Percentiles rank a stretch among this genome's conserved stretches.
phyloP scores from a whole-genome alignment of 2,797 vertebrate genomes.

The Amphiprion clarkii region DNA sequence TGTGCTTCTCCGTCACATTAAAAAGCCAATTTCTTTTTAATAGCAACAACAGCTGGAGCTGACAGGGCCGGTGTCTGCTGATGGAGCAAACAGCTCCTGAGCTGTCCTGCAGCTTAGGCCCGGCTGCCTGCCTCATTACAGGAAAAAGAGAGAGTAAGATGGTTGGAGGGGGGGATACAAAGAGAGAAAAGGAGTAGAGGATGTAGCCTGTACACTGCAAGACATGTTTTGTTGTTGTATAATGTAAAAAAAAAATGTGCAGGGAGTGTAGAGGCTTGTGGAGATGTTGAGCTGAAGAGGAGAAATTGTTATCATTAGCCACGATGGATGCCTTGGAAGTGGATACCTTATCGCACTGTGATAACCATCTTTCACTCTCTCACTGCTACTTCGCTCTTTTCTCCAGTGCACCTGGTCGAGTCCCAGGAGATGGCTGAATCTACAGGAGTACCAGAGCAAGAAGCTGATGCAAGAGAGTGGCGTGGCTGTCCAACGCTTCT shows the following conservation, averaged over 20 bases:
- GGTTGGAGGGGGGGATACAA: neutral
- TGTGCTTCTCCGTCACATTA: slow-evolving; percentile 70
- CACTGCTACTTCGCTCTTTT: neutral
- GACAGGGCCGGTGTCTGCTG: slow-evolving; percentile 75
- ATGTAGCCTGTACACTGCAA: slow-evolving; percentile 23
- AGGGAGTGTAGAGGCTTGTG: neutral
- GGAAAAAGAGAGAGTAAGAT: slow-evolving; percentile 18
- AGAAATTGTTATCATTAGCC: slow-evolving; percentile 33
- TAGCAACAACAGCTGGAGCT: slow-evolving; percentile 83
- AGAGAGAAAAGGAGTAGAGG: slow-evolving; percentile 8
- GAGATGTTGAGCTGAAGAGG: slow-evolving; percentile 24
- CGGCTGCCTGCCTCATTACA: slow-evolving; percentile 62
- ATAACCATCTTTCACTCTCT: slow-evolving; percentile 36
- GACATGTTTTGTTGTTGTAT: slow-evolving; percentile 42
- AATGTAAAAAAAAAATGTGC: slow-evolving; percentile 27
- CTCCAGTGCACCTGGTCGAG: slow-evolving; percentile 85
- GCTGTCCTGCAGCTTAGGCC: slow-evolving; percentile 63
- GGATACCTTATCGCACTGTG: neutral
- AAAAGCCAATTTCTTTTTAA: slow-evolving; percentile 84
- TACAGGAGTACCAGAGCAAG: slow-evolving; percentile 99
- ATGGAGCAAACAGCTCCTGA: slow-evolving; percentile 66
- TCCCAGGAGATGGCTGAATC: slow-evolving; percentile 96
- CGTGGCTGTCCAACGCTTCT: slow-evolving; percentile 97
- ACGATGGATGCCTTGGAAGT: slow-evolving; percentile 8
- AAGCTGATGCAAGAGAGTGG: slow-evolving; percentile 98